A percentile compares a stretch with the other conserved stretches of the same genome.
These are phyloP conservation scores for Plecturocebus donacophilus DNA, from an alignment of 2,113 vertebrate genomes.

Conservation along the genomic window DNA sequence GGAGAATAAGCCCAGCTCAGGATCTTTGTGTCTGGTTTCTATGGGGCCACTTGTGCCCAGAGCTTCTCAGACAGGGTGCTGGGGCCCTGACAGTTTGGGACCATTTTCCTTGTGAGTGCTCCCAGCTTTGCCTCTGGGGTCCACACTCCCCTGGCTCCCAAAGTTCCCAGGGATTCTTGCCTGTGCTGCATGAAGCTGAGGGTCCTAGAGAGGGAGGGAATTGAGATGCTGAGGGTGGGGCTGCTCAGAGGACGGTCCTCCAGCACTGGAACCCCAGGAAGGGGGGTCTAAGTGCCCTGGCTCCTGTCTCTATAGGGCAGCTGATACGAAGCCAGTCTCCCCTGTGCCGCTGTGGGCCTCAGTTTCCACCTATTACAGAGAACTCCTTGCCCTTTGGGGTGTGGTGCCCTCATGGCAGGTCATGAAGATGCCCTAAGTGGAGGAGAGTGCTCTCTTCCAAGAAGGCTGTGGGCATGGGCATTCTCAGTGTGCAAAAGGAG, in stretches of 20 bases:
- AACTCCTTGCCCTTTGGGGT: not conserved
- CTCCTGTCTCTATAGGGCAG: not conserved
- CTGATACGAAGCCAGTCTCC: too few relatives aligned
- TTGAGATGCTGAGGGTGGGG: not conserved
- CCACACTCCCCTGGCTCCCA: not conserved
- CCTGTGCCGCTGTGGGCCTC: not conserved
- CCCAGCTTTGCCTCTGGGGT: not conserved
- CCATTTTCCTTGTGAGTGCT: not conserved
- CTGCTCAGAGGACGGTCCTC: not conserved
- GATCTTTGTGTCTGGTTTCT: not conserved
- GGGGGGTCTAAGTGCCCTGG: not conserved
- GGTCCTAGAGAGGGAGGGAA: not conserved
- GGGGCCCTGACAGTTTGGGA: not conserved
- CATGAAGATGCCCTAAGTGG: not conserved
- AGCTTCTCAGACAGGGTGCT: not conserved
- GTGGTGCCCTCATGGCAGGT: not conserved
- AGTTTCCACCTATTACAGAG: not conserved
- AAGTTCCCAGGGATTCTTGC: not conserved
- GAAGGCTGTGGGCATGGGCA: accelerated
- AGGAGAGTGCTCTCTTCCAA: not conserved
- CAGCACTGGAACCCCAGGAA: not conserved
- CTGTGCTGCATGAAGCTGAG: not conserved
- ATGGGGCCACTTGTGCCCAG: not conserved
- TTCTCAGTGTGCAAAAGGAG: not conserved
- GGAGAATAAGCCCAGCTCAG: not conserved